Percentiles rank a stretch among this genome's conserved stretches.
These are phyloP conservation scores for Harlomillsia oculata DNA, from an alignment of 1,140 invertebrate genomes.

Conservation along the genomic window DNA sequence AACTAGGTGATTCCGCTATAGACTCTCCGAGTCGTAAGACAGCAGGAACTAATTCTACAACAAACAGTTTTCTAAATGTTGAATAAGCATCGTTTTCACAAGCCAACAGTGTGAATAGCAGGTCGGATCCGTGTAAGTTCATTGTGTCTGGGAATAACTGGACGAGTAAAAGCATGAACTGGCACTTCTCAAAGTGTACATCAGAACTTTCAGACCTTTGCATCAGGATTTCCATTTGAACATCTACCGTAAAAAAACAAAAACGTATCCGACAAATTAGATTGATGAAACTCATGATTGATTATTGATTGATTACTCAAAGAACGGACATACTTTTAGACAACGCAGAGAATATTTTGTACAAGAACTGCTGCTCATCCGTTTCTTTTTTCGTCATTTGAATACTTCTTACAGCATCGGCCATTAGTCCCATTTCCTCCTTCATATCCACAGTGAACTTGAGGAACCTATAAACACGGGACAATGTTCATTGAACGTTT, in stretches of 20 bases:
- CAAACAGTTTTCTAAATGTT: slow-evolving; percentile 26
- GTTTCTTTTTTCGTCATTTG: slow-evolving; percentile 22
- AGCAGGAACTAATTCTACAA: slow-evolving; percentile 31
- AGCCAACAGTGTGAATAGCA: slow-evolving; percentile 22
- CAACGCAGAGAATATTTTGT: slow-evolving; percentile 20
- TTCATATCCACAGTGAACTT: slow-evolving; percentile 49
- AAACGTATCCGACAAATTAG: background rate
- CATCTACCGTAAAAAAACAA: slow-evolving; percentile 14
- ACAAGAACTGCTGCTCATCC: slow-evolving; percentile 23
- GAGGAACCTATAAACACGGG: slow-evolving; percentile 44
- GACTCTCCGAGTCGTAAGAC: slow-evolving; percentile 23
- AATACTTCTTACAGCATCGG: slow-evolving; percentile 24
- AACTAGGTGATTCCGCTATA: slow-evolving; percentile 14
- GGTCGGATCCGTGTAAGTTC: slow-evolving; percentile 23
- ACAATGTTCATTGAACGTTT: background rate
- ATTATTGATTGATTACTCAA: background rate
- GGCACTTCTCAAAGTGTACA: slow-evolving; percentile 29
- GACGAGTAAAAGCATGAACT: slow-evolving; percentile 28
- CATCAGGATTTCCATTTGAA: slow-evolving; percentile 29
- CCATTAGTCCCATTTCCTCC: slow-evolving; percentile 23
- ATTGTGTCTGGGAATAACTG: slow-evolving; percentile 33
- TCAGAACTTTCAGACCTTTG: slow-evolving; percentile 19
- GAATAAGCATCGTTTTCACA: slow-evolving; percentile 29
- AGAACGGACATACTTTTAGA: slow-evolving; percentile 20
- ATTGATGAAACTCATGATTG: background rate